These are phyloP conservation scores for Steatornis caripensis DNA, from an alignment of 2,113 vertebrate genomes.

Conservation along the genomic window DNA sequence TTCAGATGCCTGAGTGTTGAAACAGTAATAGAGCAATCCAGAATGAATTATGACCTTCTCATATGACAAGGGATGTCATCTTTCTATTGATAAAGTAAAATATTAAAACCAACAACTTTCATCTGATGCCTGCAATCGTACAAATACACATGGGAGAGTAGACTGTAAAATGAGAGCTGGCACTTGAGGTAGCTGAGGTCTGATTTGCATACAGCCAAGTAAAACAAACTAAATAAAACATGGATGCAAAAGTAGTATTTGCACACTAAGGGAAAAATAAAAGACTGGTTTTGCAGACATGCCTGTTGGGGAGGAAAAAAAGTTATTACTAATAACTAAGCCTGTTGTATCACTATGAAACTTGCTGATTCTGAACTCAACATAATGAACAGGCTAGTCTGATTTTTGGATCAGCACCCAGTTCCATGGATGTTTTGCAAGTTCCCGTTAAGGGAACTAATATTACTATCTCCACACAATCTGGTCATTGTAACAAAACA, in stretches of 20 bases:
- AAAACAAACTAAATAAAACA: constrained; percentile 28
- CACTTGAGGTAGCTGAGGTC: background rate
- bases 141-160: background rate
- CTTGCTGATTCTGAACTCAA: background rate
- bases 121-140: background rate
- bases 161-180: background rate
- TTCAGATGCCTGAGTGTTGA: background rate
- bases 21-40: background rate
- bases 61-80: background rate
- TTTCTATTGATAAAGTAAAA: constrained; percentile 37
- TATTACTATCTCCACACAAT: background rate
- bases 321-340: background rate
- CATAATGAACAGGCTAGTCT: background rate
- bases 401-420: background rate
- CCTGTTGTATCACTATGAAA: background rate
- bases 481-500: background rate
- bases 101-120: constrained; percentile 1
- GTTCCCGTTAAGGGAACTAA: background rate
- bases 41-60: background rate
- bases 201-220: background rate
- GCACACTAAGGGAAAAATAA: background rate
- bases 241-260: background rate
- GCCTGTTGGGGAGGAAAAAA: background rate
- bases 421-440: background rate
- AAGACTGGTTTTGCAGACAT: background rate